Evolutionary conservation across 2,888 invertebrate genomes (phyloP), one percentile per base, ranked within the genome.

Genomic region (Horisme vitalbata): DNA sequence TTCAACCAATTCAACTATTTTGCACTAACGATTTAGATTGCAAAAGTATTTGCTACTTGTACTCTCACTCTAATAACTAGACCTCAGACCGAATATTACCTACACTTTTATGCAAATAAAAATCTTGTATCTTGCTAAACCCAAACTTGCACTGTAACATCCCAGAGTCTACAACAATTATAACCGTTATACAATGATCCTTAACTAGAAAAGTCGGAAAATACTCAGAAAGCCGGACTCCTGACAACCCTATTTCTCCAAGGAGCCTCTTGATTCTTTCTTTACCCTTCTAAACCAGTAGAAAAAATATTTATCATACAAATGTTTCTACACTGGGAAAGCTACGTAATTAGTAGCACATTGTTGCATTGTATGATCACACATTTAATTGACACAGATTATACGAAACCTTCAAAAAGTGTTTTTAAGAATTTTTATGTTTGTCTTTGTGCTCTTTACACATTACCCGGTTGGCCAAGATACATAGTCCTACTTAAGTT

Each of bases 181-280:
- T 6, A 18, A 1, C 5, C 7, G 7, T 18, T 6, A 18, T 1
- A 18, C 18, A 1, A 6, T 1, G 18, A 7, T 18, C 5, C 5
- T n/a, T n/a, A n/a, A n/a, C n/a, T n/a, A n/a, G n/a, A n/a, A 13
- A 8, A 9, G 38, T 5, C 20, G 33, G 26, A 13, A 10, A 23
- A 14, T 9, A 34, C 6, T 2, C 12, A 13, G 13, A 31, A 33
- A 15, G 30, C 18, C 36, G 36, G 44, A 37, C 28, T 6, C 0
- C 6, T 1, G 3, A n/a, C 18, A 21, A 13, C 14, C 9, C 30
- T 36, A 14, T n/a, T n/a, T n/a, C 26, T 7, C 12, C 11, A 35
- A 86, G 84, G 85, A 83, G 65, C 50, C 59, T 79, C 68, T 62
- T 76, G 35, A n/a, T n/a, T n/a, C 31, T 44, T 36, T 35, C 34